These are phyloP conservation scores for Chaetura pelagica DNA, from an alignment of 2,113 vertebrate genomes.

Conservation along the genomic window DNA sequence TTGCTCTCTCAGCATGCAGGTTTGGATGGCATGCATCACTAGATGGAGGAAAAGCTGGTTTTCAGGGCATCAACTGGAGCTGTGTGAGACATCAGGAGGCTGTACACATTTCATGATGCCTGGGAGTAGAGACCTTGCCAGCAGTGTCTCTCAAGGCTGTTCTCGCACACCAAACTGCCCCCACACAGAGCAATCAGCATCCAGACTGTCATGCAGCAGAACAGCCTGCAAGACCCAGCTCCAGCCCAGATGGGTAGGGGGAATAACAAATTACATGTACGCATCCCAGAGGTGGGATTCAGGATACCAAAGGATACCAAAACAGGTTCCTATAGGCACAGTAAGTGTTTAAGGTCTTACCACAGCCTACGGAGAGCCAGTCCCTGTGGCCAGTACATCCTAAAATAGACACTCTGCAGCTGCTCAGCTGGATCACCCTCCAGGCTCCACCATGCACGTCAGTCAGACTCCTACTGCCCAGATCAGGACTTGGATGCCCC, in stretches of 20 bases:
- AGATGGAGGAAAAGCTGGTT: background rate
- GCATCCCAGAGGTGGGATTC: background rate
- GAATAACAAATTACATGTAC: background rate
- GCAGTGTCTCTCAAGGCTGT: background rate
- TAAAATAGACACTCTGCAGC: background rate
- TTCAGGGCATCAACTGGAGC: background rate
- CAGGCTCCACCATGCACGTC: background rate
- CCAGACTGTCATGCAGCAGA: background rate
- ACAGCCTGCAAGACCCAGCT: background rate
- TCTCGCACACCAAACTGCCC: background rate
- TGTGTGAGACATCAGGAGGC: background rate
- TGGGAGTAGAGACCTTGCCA: background rate
- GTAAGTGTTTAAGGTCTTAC: background rate
- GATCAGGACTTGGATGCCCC: background rate
- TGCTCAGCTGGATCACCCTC: accelerated
- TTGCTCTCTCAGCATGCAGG: background rate
- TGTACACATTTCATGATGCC: background rate
- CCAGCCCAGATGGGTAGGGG: background rate
- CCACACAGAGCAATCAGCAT: background rate
- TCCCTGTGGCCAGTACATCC: background rate
- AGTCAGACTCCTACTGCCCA: background rate
- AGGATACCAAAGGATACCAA: background rate
- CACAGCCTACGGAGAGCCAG: background rate
- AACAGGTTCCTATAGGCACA: background rate
- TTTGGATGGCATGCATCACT: background rate